Percentiles rank a stretch among this genome's conserved stretches.
phyloP scores from a whole-genome alignment of 2,797 vertebrate species.

The Acanthurus leucopareius region DNA sequence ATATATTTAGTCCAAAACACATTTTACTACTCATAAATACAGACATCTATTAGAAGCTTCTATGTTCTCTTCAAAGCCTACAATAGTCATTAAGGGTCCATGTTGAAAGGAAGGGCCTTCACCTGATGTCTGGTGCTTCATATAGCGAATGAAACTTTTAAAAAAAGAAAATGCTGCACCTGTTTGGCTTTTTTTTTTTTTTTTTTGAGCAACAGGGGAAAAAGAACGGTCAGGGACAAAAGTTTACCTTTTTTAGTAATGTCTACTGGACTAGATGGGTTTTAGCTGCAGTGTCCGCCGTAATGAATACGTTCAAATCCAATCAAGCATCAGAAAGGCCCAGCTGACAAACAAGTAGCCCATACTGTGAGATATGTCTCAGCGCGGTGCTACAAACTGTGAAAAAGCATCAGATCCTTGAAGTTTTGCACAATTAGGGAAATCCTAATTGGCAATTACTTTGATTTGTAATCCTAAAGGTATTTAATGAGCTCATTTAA shows the following conservation, averaged over 20 bases:
- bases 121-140: too few species aligned
- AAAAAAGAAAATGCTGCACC: too few species aligned
- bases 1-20: too few species aligned
- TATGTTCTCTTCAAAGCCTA: too few species aligned
- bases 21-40: too few species aligned
- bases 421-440: slow-evolving; percentile 85
- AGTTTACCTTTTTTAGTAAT: slow-evolving; percentile 36
- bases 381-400: slow-evolving; percentile 45
- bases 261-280: slow-evolving; percentile 25
- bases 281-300: slow-evolving; percentile 43
- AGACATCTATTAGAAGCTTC: too few species aligned
- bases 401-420: slow-evolving; percentile 68
- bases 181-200: too few species aligned
- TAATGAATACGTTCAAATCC: slow-evolving; percentile 52
- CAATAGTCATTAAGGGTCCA: too few species aligned
- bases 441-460: slow-evolving; percentile 89
- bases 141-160: too few species aligned
- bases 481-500: slow-evolving; percentile 86
- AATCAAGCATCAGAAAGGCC: slow-evolving; percentile 63
- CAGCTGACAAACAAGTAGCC: slow-evolving; percentile 51
- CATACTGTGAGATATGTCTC: slow-evolving; percentile 18
- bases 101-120: too few species aligned
- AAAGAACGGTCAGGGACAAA: not conserved
- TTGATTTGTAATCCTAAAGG: slow-evolving; percentile 86
- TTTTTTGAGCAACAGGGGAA: too few species aligned